A percentile compares a stretch with the other conserved stretches of the same genome.
Conservation (phyloP, 1,140 invertebrate species). For the Trissolcus basalis region DNA sequence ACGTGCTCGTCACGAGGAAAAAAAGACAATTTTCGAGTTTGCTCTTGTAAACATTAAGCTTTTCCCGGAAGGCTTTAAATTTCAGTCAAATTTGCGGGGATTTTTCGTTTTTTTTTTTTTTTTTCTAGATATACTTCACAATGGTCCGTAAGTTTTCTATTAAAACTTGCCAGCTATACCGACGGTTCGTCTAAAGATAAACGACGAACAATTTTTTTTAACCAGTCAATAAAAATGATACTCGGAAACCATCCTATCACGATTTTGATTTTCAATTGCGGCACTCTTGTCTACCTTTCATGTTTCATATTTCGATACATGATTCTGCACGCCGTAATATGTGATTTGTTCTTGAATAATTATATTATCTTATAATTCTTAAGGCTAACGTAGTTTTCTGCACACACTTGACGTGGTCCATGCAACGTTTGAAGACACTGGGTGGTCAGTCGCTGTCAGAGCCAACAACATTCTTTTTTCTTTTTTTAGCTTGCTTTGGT, state of each 20-base stretch:
- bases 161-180: constrained; percentile 36
- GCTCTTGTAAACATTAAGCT: constrained; percentile 44
- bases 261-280: constrained; percentile 45
- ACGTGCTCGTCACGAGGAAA: constrained; percentile 56
- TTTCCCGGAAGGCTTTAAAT: constrained; percentile 60
- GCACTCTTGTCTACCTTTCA: constrained; percentile 14
- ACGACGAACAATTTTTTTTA: constrained; percentile 40
- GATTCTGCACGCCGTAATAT: constrained; percentile 62
- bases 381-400: constrained; percentile 72
- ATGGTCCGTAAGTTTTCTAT: constrained; percentile 15
- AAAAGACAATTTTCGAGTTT: constrained; percentile 39
- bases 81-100: constrained; percentile 59
- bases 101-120: constrained; percentile 27
- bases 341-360: constrained; percentile 48
- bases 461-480: constrained; percentile 86
- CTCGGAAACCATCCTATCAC: constrained; percentile 30
- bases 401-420: constrained; percentile 72
- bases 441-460: constrained; percentile 89
- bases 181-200: constrained; percentile 18
- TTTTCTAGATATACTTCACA: neutral
- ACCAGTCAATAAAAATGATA: constrained; percentile 39
- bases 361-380: constrained; percentile 73
- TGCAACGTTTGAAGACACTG: constrained; percentile 73
- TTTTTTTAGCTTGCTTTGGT: constrained; percentile 89
- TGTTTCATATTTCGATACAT: constrained; percentile 35